Base-by-base conservation (phyloP, 2,888 invertebrate genomes). In the Tinea semifulvella region DNA sequence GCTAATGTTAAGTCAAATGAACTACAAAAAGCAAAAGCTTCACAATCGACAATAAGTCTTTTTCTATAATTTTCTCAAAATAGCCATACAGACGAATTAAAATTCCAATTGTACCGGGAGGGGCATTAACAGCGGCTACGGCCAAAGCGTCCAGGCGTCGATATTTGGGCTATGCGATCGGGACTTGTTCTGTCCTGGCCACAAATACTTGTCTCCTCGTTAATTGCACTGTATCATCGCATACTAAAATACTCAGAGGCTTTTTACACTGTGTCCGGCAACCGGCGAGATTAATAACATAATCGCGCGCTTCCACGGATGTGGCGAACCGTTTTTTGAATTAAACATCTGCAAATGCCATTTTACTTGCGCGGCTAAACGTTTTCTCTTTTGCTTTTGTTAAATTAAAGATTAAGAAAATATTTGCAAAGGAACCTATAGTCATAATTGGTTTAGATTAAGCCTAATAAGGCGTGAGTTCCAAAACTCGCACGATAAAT, bases 171-270 rank as follows among this genome's bases (percentile, higher is more conserved):
- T 49, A 58, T 56, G 59, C 58, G 54, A 53, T 52, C 53, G 49
- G 52, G 51, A 16, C 40, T 22, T 10, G 38, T 20, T 19, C 19
- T 8, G 40, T 40, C 40, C 10, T 22, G 22, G 40, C 22, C 40
- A 22, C 40, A 40, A 40, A 40, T 40, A 40, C 40, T 40, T 40
- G n/a, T 13, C 40, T 22, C 22, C 40, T 40, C 58, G 66, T 68
- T 79, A 77, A 79, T 79, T 75, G 68, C 66, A 55, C 62, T 65
- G 75, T 79, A 79, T 79, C 79, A 79, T 79, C 75, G 71, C 76
- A 77, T 79, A 76, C 76, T 75, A 66, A 69, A 69, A 71, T 72
- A 73, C 69, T 69, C 73, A 69, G 69, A 65, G 61, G 60, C 63
- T 75, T 75, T 77, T 76, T 70, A 56, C 63, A 3, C 14, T 20